Base-by-base conservation (phyloP, 2,113 vertebrate species). In the Sinocyclocheilus maitianheensis region DNA sequence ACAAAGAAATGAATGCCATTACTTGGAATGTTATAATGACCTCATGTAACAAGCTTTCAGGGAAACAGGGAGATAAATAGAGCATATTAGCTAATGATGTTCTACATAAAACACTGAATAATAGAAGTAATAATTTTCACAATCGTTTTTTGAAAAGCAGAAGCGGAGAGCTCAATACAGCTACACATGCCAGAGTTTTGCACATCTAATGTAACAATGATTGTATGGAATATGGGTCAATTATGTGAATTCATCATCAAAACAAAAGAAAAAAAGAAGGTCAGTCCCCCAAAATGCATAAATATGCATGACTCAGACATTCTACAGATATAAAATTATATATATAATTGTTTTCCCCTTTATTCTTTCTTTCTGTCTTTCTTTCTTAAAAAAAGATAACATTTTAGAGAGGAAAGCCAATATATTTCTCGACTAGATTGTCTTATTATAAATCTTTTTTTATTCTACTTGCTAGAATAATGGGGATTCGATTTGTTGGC, bases 71-170 rank as follows among this genome's bases (percentile, higher is more conserved):
- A 51, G 43, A 81, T 67, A 83, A 85, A 83, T 77, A 78, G 83
- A 65, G 82, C 2, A 8, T 3, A 13, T 2, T 65, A 37, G 65
- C 51, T 43, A 67, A 85, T 67, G 43, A 51, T 83, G 5, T 75
- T 81, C 69, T 74, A 74, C 63, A 75, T 78, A 82, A 82, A 60
- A 72, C 26, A 60, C 51, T 76, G 83, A 34, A n/a, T 81, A 81
- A 87, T 77, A 24, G 11, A 10, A 18, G 67, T 58, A 82, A 85
- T 67, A 0, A 48, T 76, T 76, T 76, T 14, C 20, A 22, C 16
- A 71, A 11, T 79, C 0, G 20, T 26, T 20, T 77, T 43, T 85
- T 22, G 10, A 24, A 43, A 43, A 46, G 75, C 34, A 24, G 14
- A 20, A 20, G 18, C 5, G 22, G 58, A 60, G 7, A n/a, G 58